phyloP scores from a whole-genome alignment of 2,797 vertebrate species.

The Spatula clypeata region DNA sequence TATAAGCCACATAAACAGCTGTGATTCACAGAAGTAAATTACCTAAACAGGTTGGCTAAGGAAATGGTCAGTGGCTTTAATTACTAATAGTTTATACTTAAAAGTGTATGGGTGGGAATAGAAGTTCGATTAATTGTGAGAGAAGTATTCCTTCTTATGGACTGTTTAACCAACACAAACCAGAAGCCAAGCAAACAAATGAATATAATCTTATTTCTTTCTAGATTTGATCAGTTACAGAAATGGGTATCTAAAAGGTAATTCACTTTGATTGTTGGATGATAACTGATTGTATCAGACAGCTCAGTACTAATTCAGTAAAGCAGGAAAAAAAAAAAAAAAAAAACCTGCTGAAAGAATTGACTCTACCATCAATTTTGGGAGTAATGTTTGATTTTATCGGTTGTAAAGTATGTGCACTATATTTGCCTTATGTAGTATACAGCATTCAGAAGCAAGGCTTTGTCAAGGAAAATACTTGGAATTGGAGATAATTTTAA shows the following conservation, averaged over 20 bases:
- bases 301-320: background rate
- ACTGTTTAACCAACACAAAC: background rate
- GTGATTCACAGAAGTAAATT: background rate
- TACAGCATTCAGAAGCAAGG: background rate
- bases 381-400: background rate
- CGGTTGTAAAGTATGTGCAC: background rate
- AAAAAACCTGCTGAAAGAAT: background rate
- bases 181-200: background rate
- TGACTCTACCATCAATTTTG: background rate
- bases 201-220: background rate
- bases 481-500: background rate
- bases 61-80: background rate
- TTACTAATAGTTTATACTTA: background rate
- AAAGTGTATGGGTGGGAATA: background rate
- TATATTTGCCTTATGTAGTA: background rate
- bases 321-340: background rate
- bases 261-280: background rate
- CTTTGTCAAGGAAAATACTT: background rate
- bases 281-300: background rate
- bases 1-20: background rate
- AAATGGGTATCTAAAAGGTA: background rate
- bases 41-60: background rate
- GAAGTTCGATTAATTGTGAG: conserved; percentile 6
- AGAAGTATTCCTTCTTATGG: background rate
- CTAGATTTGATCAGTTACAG: background rate